Percentiles rank a stretch among this genome's conserved stretches.
These are phyloP conservation scores for Mus musculus DNA, from an alignment of 2,113 vertebrate species.

Conservation along the genomic window DNA sequence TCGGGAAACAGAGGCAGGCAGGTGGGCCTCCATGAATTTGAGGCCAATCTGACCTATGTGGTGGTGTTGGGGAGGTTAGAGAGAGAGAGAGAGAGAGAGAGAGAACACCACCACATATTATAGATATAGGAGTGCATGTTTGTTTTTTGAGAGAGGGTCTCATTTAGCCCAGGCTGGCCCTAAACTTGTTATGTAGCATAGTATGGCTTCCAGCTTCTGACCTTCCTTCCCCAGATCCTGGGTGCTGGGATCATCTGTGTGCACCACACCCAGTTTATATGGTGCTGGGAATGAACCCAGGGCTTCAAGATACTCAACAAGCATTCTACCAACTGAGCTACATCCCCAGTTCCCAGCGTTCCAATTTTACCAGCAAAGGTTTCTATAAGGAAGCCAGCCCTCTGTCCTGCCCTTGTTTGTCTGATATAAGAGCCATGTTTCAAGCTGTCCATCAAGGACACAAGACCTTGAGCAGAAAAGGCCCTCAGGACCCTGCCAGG, in stretches of 20 bases:
- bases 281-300: background rate
- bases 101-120: background rate
- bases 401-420: background rate
- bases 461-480: background rate
- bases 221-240: background rate
- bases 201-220: background rate
- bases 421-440: background rate
- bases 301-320: background rate
- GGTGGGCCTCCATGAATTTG: background rate
- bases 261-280: background rate
- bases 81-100: too few relatives aligned
- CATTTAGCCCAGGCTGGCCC: background rate
- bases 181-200: background rate
- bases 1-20: background rate
- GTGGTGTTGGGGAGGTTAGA: too few relatives aligned
- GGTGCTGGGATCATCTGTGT: background rate
- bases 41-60: background rate
- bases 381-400: background rate
- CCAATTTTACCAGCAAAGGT: background rate
- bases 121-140: background rate
- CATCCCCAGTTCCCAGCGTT: background rate
- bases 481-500: background rate
- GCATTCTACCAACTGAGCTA: background rate
- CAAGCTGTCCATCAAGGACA: background rate
- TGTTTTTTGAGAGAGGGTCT: background rate